These are phyloP conservation scores for Fratercula arctica DNA, from an alignment of 2,797 vertebrate species.

Conservation along the genomic window DNA sequence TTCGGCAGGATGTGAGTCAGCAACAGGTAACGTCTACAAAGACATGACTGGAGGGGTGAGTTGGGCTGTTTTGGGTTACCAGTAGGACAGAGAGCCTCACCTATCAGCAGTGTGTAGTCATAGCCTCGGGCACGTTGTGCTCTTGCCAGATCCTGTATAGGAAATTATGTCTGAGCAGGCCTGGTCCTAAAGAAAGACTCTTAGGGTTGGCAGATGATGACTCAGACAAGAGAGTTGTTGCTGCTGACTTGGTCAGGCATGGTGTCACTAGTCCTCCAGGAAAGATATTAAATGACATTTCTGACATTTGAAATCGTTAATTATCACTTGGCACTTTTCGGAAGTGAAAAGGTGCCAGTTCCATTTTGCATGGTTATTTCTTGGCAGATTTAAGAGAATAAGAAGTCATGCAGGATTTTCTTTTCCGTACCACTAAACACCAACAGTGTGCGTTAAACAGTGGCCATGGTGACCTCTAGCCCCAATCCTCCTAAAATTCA, in stretches of 20 bases:
- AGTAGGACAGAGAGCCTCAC: neutral
- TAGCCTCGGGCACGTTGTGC: accelerated
- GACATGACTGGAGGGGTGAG: neutral
- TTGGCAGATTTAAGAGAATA: neutral
- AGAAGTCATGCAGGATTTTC: neutral
- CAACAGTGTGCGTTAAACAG: neutral
- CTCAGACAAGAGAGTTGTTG: neutral
- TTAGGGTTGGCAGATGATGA: neutral
- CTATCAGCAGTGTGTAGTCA: neutral
- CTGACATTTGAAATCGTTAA: conserved; percentile 19
- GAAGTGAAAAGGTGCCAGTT: neutral
- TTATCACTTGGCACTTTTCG: neutral
- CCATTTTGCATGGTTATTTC: neutral
- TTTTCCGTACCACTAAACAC: neutral
- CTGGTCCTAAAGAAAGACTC: neutral
- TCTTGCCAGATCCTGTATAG: neutral
- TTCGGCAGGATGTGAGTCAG: conserved; percentile 29
- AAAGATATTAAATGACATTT: conserved; percentile 6
- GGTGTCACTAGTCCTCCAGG: neutral
- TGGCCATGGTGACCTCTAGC: neutral
- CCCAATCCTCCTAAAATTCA: neutral
- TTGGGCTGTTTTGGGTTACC: neutral
- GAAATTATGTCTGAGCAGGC: neutral
- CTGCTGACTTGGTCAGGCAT: neutral
- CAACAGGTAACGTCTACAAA: neutral